Evolutionary conservation across 2,888 invertebrate genomes (phyloP), one percentile per base, ranked within the genome.

Genomic region (Protodeltote pygarga): DNA sequence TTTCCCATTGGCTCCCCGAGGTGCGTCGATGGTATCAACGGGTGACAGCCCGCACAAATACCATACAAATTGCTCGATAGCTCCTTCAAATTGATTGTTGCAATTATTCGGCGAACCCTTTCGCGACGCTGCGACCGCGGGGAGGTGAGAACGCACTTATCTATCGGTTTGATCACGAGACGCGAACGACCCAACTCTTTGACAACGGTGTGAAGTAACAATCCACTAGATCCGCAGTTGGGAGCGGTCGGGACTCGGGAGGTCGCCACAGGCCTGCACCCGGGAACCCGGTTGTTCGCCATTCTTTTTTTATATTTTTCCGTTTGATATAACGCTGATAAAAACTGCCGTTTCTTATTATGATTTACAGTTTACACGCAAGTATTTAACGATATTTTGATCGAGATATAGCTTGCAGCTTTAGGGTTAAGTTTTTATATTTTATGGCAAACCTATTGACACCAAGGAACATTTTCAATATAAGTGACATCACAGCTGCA

Each of bases 41-140:
- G 88, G 87, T 85, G 88, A 88, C 90, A 89, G 83, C 91, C 92
- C 91, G 91, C 91, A 92, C 91, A 89, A 89, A 90, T 86, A 89
- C 88, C 89, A 86, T 89, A 92, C 90, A 90, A 92, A 90, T 90
- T 88, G 85, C 75, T 89, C 92, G 89, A 91, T 90, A 75, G 84
- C 88, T 90, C 85, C 88, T 90, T 79, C 78, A 86, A 81, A 89
- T 88, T 89, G 89, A 92, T 91, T 92, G 91, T 92, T 88, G 91
- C 91, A 90, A 91, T 92, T 90, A 89, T 90, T 90, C 84, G 80
- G 81, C 82, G 84, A 89, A 89, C 89, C 91, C 90, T 90, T 91
- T 88, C 83, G 85, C 85, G 77, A 83, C 65, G 68, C 63, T 68
- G 79, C 83, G 83, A 76, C 86, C 85, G 77, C 87, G 86, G 88